A percentile compares a stretch with the other conserved stretches of the same genome.
Evolutionary conservation across 1,140 invertebrate genomes (phyloP).

Genomic region (Diabrotica undecimpunctata): DNA sequence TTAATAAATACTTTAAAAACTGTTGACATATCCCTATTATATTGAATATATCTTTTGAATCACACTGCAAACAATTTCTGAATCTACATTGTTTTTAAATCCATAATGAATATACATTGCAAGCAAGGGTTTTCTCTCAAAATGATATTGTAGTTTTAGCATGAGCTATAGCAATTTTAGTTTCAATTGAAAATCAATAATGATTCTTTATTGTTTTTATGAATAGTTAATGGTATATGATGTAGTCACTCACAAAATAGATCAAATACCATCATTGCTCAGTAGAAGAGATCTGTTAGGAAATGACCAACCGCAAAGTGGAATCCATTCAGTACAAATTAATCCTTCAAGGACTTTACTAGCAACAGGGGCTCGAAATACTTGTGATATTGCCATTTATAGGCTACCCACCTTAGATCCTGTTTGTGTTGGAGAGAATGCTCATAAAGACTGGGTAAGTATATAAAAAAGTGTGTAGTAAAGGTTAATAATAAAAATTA

Average conservation of each 20-base stretch:
- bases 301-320: slow-evolving; percentile 64
- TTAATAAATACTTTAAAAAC: too few species aligned
- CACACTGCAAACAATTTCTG: too few species aligned
- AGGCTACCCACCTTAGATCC: slow-evolving; percentile 89
- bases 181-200: too few species aligned
- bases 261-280: slow-evolving; percentile 80
- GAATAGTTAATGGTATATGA: slow-evolving; percentile 78
- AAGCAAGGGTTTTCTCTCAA: too few species aligned
- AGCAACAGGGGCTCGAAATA: slow-evolving; percentile 89
- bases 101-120: too few species aligned
- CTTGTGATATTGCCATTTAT: slow-evolving; percentile 91
- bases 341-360: slow-evolving; percentile 88
- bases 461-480: neutral
- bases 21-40: too few species aligned
- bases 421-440: slow-evolving; percentile 87
- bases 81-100: too few species aligned
- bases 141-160: too few species aligned
- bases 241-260: slow-evolving; percentile 70
- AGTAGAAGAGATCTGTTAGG: slow-evolving; percentile 58
- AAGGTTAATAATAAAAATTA: too few species aligned
- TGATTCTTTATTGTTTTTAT: neutral
- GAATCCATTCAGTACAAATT: slow-evolving; percentile 90
- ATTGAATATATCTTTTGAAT: too few species aligned
- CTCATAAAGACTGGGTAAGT: slow-evolving; percentile 85
- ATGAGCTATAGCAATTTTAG: too few species aligned